Conservation (phyloP, 2,888 invertebrate genomes). For the Drosophila diplacantha region DNA sequence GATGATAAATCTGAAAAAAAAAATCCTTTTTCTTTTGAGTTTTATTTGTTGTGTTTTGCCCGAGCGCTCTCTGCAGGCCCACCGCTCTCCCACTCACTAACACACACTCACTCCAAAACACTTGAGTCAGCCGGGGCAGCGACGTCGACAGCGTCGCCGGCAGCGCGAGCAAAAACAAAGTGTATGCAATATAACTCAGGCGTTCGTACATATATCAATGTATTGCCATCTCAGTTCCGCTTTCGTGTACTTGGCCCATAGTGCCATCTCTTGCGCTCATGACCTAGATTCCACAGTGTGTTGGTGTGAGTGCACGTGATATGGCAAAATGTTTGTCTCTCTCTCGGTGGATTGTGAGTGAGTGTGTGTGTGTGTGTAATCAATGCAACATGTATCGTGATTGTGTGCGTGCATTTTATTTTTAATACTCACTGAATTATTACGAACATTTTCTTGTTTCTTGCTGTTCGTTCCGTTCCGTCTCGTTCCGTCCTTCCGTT, state of each 20-base stretch:
- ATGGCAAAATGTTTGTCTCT: conserved; percentile 45
- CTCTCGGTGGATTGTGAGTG: conserved; percentile 40
- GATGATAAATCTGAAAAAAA: conserved; percentile 1
- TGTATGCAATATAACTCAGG: conserved; percentile 47
- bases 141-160: conserved; percentile 10
- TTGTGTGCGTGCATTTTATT: conserved; percentile 46
- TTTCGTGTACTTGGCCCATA: conserved; percentile 71
- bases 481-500: conserved; percentile 64
- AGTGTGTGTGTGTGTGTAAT: conserved; percentile 72
- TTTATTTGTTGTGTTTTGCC: conserved; percentile 7
- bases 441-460: conserved; percentile 57
- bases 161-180: conserved; percentile 22
- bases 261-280: conserved; percentile 78
- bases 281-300: conserved; percentile 76
- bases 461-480: conserved; percentile 33
- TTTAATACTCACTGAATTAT: conserved; percentile 69
- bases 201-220: conserved; percentile 46
- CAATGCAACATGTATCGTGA: conserved; percentile 77
- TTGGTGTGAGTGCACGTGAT: conserved; percentile 68
- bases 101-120: conserved; percentile 3
- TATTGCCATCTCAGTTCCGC: conserved; percentile 76
- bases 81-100: conserved; percentile 9
- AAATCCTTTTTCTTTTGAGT: conserved; percentile 28
- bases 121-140: conserved; percentile 36
- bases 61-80: conserved; percentile 15